Evolutionary conservation across 1,140 invertebrate genomes (phyloP).

Genomic region (Plectrocnemia conspersa): DNA sequence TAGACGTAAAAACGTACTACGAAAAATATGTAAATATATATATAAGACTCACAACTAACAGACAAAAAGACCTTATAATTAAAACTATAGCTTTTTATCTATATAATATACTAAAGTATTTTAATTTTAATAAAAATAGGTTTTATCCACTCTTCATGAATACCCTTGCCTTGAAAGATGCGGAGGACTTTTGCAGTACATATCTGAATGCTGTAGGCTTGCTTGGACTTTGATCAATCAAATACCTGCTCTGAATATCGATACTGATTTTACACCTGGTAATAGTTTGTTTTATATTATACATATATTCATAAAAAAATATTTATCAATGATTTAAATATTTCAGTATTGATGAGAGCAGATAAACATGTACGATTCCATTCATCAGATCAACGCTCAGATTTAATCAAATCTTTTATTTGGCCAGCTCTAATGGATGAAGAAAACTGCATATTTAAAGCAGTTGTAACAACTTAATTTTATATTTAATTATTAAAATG

Average conservation of each 20-base stretch:
- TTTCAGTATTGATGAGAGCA: conserved; percentile 48
- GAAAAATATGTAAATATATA: too few relatives aligned
- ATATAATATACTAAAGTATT: too few relatives aligned
- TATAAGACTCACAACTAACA: too few relatives aligned
- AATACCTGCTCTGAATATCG: conserved; percentile 54
- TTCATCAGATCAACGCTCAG: conserved; percentile 53
- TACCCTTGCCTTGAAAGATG: conserved; percentile 57
- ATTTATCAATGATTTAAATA: conserved; percentile 9
- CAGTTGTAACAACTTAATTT: conserved; percentile 54
- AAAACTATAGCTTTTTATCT: not conserved
- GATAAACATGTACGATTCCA: conserved; percentile 57
- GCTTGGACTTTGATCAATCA: conserved; percentile 58
- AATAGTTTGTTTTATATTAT: conserved; percentile 18
- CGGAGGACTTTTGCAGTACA: conserved; percentile 52
- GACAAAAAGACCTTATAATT: not conserved
- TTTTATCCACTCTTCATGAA: conserved; percentile 56
- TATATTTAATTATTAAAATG: too few relatives aligned
- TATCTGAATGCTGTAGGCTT: conserved; percentile 53
- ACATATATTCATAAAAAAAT: not conserved
- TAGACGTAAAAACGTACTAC: too few relatives aligned
- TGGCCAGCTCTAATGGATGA: conserved; percentile 61
- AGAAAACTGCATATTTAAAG: conserved; percentile 56
- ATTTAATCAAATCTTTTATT: conserved; percentile 58
- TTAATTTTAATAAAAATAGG: too few relatives aligned
- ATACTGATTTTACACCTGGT: conserved; percentile 61